These are phyloP conservation scores for Corythaixoides concolor DNA, from an alignment of 2,113 vertebrate species.

Conservation along the genomic window DNA sequence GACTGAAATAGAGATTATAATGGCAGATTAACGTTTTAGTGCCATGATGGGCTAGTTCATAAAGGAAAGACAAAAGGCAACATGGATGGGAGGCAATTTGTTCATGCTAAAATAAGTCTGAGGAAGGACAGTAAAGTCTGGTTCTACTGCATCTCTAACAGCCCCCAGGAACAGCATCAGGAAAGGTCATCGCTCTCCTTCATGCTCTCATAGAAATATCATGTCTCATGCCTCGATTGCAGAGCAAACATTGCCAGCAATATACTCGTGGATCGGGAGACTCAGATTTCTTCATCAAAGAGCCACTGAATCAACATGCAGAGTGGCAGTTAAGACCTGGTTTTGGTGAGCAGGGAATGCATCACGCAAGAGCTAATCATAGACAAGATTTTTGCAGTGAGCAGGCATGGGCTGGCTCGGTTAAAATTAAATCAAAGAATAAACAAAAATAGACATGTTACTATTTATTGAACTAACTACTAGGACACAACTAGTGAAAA, in stretches of 20 bases:
- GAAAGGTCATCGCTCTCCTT: background rate
- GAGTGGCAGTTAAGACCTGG: background rate
- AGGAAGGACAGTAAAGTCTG: background rate
- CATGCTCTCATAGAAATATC: background rate
- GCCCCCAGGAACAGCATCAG: background rate
- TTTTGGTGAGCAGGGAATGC: background rate
- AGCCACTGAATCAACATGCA: background rate
- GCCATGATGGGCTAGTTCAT: background rate
- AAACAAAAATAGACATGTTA: background rate
- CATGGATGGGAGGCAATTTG: background rate
- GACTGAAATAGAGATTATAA: background rate
- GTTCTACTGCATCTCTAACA: background rate
- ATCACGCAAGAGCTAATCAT: background rate
- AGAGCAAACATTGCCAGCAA: background rate
- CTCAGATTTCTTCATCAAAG: background rate
- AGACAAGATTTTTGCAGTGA: background rate
- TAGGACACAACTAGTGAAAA: slow-evolving; percentile 14
- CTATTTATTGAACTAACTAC: slow-evolving; percentile 15
- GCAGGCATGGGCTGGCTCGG: background rate
- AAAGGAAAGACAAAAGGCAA: background rate
- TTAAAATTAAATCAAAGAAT: slow-evolving; percentile 37
- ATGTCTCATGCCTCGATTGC: fast-evolving
- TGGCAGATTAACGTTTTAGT: background rate
- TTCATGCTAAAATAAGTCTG: background rate
- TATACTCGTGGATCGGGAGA: background rate